These are phyloP conservation scores for Zygaena filipendulae DNA, from an alignment of 2,888 invertebrate genomes.

Conservation along the genomic window DNA sequence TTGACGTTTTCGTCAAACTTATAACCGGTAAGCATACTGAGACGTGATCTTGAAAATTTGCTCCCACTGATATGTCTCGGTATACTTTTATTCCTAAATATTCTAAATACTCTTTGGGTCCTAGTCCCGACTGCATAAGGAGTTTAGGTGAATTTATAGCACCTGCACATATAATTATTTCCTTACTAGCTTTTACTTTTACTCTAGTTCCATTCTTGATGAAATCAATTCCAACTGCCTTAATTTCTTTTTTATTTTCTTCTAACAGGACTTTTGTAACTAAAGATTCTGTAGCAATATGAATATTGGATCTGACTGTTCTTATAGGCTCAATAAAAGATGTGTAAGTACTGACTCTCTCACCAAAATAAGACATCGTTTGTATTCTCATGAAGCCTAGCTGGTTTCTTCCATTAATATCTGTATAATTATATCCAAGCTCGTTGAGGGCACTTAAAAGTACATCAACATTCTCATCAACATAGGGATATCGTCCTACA, in stretches of 20 bases:
- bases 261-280: slow-evolving; percentile 39
- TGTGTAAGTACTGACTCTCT: slow-evolving; percentile 53
- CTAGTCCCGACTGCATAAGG: slow-evolving; percentile 56
- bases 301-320: slow-evolving; percentile 41
- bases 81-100: slow-evolving; percentile 42
- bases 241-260: slow-evolving; percentile 25
- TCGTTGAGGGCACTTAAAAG: slow-evolving; percentile 51
- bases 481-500: slow-evolving; percentile 49
- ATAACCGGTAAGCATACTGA: slow-evolving; percentile 55
- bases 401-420: slow-evolving; percentile 52
- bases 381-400: slow-evolving; percentile 57
- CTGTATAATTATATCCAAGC: slow-evolving; percentile 54
- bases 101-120: slow-evolving; percentile 53
- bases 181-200: slow-evolving; percentile 35
- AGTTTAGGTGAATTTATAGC: slow-evolving; percentile 54
- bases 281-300: slow-evolving; percentile 44
- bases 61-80: slow-evolving; percentile 49
- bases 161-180: slow-evolving; percentile 51
- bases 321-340: slow-evolving; percentile 55
- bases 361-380: slow-evolving; percentile 52
- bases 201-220: slow-evolving; percentile 49
- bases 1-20: slow-evolving; percentile 41
- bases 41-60: slow-evolving; percentile 57
- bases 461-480: slow-evolving; percentile 54
- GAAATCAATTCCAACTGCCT: slow-evolving; percentile 41